Conservation (phyloP, 2,888 invertebrate genomes). For the Tridacna crocea region DNA sequence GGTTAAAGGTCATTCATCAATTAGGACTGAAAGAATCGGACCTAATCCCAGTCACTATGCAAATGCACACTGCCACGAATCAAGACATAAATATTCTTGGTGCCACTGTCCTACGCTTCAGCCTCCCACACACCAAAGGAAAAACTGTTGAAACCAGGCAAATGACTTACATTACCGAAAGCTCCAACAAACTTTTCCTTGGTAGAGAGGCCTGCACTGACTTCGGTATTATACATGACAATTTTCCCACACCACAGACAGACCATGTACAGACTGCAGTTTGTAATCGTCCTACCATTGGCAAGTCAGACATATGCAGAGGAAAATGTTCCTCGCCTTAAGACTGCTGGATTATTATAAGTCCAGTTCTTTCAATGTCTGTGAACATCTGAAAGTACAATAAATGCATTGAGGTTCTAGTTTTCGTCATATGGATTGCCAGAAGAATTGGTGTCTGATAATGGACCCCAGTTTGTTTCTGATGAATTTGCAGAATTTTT, state of each 20-base stretch:
- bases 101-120: constrained; percentile 53
- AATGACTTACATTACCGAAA: constrained; percentile 70
- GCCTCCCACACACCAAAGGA: constrained; percentile 55
- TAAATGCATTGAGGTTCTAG: no score
- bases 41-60: constrained; percentile 44
- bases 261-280: neutral
- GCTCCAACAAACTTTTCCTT: constrained; percentile 67
- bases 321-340: neutral
- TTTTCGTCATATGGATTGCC: no score
- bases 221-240: constrained; percentile 62
- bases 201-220: constrained; percentile 66
- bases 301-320: neutral
- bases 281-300: neutral
- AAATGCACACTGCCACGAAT: neutral
- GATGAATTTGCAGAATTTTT: neutral
- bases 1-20: constrained; percentile 46
- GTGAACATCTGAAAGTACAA: no score
- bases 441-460: neutral
- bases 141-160: constrained; percentile 61
- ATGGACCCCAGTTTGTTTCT: neutral
- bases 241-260: constrained; percentile 58
- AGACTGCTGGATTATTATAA: neutral
- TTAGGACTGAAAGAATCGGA: constrained; percentile 55
- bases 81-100: neutral
- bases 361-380: neutral